Conservation (phyloP, 2,888 invertebrate species). For the Plagiodera versicolora region DNA sequence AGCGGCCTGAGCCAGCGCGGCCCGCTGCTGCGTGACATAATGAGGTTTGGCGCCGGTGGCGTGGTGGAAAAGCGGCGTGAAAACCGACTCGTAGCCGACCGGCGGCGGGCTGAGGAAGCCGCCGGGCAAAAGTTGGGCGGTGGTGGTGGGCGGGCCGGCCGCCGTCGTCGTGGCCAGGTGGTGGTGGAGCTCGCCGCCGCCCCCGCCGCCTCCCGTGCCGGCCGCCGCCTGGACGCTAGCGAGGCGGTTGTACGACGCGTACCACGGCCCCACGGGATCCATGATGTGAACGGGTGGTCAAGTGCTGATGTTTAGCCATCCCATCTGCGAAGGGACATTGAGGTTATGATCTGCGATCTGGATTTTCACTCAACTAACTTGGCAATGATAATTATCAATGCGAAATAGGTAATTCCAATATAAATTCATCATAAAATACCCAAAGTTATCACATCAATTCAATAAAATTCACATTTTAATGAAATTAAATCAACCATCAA, state of each 20-base stretch:
- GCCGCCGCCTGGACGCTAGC: constrained; percentile 60
- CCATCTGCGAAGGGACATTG: constrained; percentile 46
- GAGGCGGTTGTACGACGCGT: constrained; percentile 81
- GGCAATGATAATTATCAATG: background rate
- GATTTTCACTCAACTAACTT: background rate
- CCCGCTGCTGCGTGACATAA: constrained; percentile 67
- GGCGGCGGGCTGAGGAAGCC: constrained; percentile 75
- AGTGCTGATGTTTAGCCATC: constrained; percentile 48
- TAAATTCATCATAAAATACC: background rate
- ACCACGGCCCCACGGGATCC: constrained; percentile 92
- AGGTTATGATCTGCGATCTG: no score
- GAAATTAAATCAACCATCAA: no score
- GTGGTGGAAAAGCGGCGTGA: constrained; percentile 81
- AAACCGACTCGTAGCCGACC: constrained; percentile 80
- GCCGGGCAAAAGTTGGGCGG: constrained; percentile 68
- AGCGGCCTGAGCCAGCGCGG: constrained; percentile 55
- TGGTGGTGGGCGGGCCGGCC: constrained; percentile 53
- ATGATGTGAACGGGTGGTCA: constrained; percentile 53
- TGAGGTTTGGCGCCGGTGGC: constrained; percentile 61
- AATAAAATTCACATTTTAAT: no score
- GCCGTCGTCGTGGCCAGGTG: constrained; percentile 57
- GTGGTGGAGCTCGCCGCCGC: constrained; percentile 69
- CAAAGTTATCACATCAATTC: no score
- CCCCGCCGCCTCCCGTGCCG: constrained; percentile 60
- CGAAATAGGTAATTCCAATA: background rate